These are phyloP conservation scores for Muntiacus muntjak DNA, from an alignment of 2,113 vertebrate species.

Conservation along the genomic window DNA sequence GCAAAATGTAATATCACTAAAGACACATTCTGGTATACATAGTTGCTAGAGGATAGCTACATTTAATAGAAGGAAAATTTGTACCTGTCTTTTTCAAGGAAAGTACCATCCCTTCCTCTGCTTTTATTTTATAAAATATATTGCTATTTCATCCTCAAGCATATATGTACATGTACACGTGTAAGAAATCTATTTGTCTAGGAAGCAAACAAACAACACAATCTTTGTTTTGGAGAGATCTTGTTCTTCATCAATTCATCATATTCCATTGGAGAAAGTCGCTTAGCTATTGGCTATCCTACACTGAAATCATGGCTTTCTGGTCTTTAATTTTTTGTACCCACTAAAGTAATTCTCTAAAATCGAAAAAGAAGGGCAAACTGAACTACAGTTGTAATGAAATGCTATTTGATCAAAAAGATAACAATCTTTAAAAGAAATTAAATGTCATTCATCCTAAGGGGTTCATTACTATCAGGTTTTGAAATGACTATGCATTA, in stretches of 20 bases:
- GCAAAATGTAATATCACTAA: not conserved
- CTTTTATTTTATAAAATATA: not conserved
- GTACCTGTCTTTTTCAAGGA: not conserved
- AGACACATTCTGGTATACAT: not conserved
- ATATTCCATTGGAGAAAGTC: not conserved
- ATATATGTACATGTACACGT: not conserved
- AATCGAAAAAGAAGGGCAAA: not conserved
- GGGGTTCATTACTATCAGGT: not conserved
- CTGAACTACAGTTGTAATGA: not conserved
- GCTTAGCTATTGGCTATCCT: not conserved
- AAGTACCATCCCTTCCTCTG: not conserved
- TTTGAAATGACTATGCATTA: not conserved
- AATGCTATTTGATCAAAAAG: slow-evolving; percentile 13
- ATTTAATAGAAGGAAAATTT: not conserved
- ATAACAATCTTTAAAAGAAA: slow-evolving; percentile 15
- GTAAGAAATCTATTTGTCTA: not conserved
- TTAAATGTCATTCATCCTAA: not conserved
- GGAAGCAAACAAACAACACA: not conserved
- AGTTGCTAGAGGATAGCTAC: not conserved
- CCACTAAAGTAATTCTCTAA: not conserved
- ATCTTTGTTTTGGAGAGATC: not conserved
- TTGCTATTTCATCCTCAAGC: not conserved
- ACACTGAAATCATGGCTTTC: not conserved
- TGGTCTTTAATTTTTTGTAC: not conserved
- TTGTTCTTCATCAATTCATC: not conserved